Evolutionary conservation across 2,113 vertebrate species (phyloP), one percentile per base, ranked within the genome.

Genomic region (Rhabdornis inornatus): DNA sequence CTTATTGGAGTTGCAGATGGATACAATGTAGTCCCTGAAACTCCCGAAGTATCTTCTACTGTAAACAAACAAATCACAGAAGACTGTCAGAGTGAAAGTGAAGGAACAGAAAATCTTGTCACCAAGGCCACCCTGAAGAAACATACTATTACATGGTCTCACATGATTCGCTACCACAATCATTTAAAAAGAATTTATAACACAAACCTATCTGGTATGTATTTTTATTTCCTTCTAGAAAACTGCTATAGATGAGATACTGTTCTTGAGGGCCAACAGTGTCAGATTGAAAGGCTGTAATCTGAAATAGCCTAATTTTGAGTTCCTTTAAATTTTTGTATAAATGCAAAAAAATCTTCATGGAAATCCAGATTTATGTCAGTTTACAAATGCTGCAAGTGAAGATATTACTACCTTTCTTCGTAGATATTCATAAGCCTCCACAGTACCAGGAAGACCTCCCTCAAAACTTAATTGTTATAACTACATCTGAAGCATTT

Each of bases 161-260:
- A 98, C 66, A 81, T 99, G 52, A 87, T 98, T 45, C 98, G 94
- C 57, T 99, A 99, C 94, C 96, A 98, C 71, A 96, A 91, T 72
- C 96, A 98, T 77, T 96, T 99, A 76, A 95, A 97, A 84, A 98
- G 98, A 75, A 96, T 98, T 71, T 97, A 97, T 60, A 98, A 96
- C 80, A 91, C 97, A 94, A 97, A 93, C 66, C 96, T 95, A 15
- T 78, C 96, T 82, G 98, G 99, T 99, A 97, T 39, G 96, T 83
- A 25, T 52, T 63, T 76, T 72, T 80, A 11, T 39, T 93, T 92
- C 57, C 47, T 90, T 87, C 47, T 83, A 60, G 60, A 87, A 70
- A 81, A 64, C 35, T 75, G 37, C 24, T 35, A 3, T 50, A 52
- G 50, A n/a, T 82, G 57, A 87, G 31, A 47, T 59, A 52, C 3